phyloP scores from a whole-genome alignment of 1,140 invertebrate species.

The Orius insidiosus region DNA sequence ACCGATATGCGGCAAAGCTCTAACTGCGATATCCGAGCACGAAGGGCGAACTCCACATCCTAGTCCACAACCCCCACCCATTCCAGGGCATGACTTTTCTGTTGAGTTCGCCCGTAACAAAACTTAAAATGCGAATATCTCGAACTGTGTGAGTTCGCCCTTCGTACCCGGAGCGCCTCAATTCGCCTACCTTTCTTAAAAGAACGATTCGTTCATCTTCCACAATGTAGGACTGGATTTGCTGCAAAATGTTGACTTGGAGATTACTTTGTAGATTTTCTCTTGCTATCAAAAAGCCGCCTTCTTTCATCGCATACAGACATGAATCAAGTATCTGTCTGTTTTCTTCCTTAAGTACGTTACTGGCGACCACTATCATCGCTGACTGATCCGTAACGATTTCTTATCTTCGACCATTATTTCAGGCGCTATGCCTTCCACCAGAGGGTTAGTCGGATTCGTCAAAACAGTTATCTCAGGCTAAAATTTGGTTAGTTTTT shows the following conservation, averaged over 20 bases:
- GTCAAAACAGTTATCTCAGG: constrained; percentile 31
- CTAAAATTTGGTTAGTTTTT: too few species aligned
- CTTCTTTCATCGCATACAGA: constrained; percentile 22
- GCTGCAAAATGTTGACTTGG: constrained; percentile 8
- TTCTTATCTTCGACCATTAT: constrained; percentile 41
- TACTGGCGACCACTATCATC: constrained; percentile 31
- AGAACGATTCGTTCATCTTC: constrained; percentile 16
- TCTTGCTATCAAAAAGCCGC: constrained; percentile 31
- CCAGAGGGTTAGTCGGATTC: constrained; percentile 25
- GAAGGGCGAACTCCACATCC: too few species aligned
- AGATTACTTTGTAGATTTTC: constrained; percentile 23
- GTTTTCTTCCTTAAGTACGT: constrained; percentile 18
- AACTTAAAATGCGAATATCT: too few species aligned
- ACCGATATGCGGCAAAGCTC: too few species aligned
- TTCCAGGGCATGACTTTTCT: too few species aligned
- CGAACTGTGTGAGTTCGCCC: too few species aligned
- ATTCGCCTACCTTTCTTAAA: constrained; percentile 18
- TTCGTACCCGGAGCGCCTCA: too few species aligned
- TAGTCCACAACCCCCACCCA: too few species aligned
- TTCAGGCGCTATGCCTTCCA: constrained; percentile 29
- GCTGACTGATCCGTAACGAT: constrained; percentile 34
- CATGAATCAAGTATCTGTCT: neutral
- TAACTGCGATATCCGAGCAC: too few species aligned
- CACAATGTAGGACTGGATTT: constrained; percentile 7
- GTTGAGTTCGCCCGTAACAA: too few species aligned